Conservation (phyloP, 2,888 invertebrate species). For the Apamea sordens region DNA sequence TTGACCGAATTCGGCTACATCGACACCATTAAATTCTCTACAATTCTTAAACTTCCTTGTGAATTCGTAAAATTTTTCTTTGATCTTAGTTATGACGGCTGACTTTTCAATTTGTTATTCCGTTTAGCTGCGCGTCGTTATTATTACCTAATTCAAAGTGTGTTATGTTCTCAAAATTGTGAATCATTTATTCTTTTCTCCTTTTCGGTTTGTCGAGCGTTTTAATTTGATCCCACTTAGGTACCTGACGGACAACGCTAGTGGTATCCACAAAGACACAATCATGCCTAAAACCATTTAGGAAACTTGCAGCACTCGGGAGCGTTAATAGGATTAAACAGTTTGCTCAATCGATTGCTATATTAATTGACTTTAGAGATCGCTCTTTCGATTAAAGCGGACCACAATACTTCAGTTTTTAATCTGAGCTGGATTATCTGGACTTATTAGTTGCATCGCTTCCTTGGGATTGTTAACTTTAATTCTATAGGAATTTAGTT, state of each 20-base stretch:
- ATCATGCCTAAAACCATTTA: not conserved
- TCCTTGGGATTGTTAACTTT: not conserved
- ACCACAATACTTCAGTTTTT: not conserved
- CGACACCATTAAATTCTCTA: not conserved
- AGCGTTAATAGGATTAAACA: not conserved
- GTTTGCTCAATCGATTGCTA: not conserved
- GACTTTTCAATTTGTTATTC: not conserved
- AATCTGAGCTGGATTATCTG: not conserved
- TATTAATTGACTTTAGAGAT: constrained; percentile 8
- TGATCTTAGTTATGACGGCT: not conserved
- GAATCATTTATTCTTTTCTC: not conserved
- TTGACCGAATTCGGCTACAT: not conserved
- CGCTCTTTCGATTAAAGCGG: not conserved
- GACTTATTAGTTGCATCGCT: not conserved
- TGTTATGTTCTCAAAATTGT: not conserved
- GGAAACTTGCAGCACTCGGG: not conserved
- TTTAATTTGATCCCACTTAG: not conserved
- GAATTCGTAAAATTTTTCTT: not conserved
- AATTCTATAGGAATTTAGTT: not conserved
- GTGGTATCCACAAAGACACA: not conserved
- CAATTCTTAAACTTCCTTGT: not conserved
- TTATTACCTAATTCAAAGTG: not conserved
- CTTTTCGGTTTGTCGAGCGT: not conserved
- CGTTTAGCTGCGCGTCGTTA: not conserved
- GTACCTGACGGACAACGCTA: not conserved